Base-by-base conservation (phyloP, 2,888 invertebrate species). In the Chrysomela aeneicollis region DNA sequence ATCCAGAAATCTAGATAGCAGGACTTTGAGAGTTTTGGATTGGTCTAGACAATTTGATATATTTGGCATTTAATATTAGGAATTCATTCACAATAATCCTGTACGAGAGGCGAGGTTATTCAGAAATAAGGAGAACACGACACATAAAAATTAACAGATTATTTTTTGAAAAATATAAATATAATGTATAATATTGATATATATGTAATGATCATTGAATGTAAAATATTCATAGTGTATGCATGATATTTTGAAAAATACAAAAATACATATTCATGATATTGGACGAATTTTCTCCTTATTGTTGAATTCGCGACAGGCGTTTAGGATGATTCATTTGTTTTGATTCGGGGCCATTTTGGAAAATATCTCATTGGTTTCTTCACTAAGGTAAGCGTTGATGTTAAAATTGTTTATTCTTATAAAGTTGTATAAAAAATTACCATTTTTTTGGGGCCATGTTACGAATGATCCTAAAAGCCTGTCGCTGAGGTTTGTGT, bases 81-180 rank as follows among this genome's bases (percentile, higher is more conserved):
- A 79, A 79, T 79, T 79, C 79, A 78, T 81, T 80, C 81, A 83
- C 82, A 82, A 81, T 83, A 83, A 82, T 80, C 80, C 80, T 82
- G 81, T 79, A 78, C 80, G 74, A 78, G 78, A 80, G 81, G 77
- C 79, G 79, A 80, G 79, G 79, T 79, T 77, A 78, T 82, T 82
- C 82, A 81, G 73, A 75, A 81, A 81, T 79, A 77, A 81, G 81
- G 81, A 82, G 82, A 66, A 54, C 49, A 62, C 61, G 74, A 60
- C 71, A 75, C 71, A 76, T 74, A 74, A 77, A 75, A 74, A 69
- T 72, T 73, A 78, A 81, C 76, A 80, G 79, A 81, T 81, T 82
- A 82, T 83, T 83, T 84, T 83, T 83, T 79, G 81, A 81, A 81
- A 81, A 78, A 81, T 81, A 79, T 78, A 77, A 79, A 77, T 77